Evolutionary conservation across 2,113 vertebrate genomes (phyloP), one percentile per base, ranked within the genome.

Genomic region (Martes martes): DNA sequence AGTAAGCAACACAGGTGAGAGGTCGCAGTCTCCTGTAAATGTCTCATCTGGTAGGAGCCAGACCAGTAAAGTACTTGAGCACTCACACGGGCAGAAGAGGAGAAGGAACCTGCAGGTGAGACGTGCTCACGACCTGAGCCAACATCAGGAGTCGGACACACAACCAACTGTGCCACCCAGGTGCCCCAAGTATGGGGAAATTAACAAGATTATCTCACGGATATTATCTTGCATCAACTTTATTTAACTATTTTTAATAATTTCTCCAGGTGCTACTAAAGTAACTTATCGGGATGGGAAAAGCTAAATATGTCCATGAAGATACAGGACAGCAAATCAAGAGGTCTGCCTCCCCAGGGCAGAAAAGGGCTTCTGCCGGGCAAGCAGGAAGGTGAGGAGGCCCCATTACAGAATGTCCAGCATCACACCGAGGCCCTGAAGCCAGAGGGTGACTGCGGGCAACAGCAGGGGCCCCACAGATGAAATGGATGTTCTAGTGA

Each of bases 31-130:
- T 26, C n/a, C 74, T 78, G 0, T 11, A 7, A 4, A 19, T 15
- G 36, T 93, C 47, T 61, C 1, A 55, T 19, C 42, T 15, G 13
- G 73, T 11, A 23, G 45, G 63, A 76, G 13, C 39, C 39, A 24
- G 28, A 55, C 39, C 19, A 63, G 45, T 6, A 11, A 84, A 90
- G 42, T 9, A 11, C 2, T 4, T 19, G 24, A 21, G n/a, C 23
- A 6, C 19, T 0, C 28, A 31, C 4, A 1, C 31, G 6, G 55
- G 65, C 2, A 1, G 28, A 0, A 18, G 14, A 14, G 4, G 19
- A 21, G 42, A 55, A 45, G n/a, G 52, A 23, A 16, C 9, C 67
- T 33, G 26, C 74, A 16, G 31, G 71, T 2, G 69, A 59, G 45
- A 47, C 4, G 6, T 23, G 21, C 50, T 1, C 63, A 33, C 31